Conservation (phyloP, 2,113 vertebrate species). For the Noctilio leporinus region DNA sequence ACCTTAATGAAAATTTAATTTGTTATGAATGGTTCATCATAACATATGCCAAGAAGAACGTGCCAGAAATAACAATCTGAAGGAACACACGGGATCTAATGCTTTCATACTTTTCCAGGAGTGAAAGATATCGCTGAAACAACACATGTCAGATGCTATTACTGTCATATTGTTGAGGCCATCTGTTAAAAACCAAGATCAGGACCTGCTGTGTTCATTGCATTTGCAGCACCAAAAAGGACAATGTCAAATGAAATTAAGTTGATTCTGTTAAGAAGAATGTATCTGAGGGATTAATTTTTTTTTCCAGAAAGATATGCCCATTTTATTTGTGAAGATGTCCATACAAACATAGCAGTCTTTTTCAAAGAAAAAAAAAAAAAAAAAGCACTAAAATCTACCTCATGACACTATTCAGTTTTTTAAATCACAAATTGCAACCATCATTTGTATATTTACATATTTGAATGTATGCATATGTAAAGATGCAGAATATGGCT, state of each 20-base stretch:
- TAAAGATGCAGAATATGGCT: neutral
- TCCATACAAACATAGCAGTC: neutral
- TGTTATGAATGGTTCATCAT: constrained; percentile 77
- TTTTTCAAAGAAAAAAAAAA: neutral
- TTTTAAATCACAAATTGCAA: constrained; percentile 18
- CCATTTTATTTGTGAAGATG: neutral
- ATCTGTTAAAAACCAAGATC: constrained; percentile 83
- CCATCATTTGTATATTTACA: neutral
- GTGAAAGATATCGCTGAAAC: constrained; percentile 79
- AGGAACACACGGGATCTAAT: constrained; percentile 76
- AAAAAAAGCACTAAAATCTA: neutral
- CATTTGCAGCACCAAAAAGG: constrained; percentile 72
- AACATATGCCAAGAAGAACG: constrained; percentile 81
- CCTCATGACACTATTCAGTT: neutral
- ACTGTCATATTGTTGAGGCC: constrained; percentile 80
- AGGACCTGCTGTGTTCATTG: constrained; percentile 77
- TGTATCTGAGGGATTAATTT: constrained; percentile 33
- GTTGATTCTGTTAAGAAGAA: constrained; percentile 57
- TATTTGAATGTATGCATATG: neutral
- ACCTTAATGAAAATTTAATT: constrained; percentile 80
- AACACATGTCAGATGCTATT: constrained; percentile 85
- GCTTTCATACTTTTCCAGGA: constrained; percentile 80
- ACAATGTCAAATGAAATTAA: constrained; percentile 73
- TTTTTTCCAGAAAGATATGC: neutral
- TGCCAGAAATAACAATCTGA: constrained; percentile 84